A percentile compares a stretch with the other conserved stretches of the same genome.
phyloP scores from a whole-genome alignment of 2,113 vertebrate species.

The Corythoichthys haematopterus region DNA sequence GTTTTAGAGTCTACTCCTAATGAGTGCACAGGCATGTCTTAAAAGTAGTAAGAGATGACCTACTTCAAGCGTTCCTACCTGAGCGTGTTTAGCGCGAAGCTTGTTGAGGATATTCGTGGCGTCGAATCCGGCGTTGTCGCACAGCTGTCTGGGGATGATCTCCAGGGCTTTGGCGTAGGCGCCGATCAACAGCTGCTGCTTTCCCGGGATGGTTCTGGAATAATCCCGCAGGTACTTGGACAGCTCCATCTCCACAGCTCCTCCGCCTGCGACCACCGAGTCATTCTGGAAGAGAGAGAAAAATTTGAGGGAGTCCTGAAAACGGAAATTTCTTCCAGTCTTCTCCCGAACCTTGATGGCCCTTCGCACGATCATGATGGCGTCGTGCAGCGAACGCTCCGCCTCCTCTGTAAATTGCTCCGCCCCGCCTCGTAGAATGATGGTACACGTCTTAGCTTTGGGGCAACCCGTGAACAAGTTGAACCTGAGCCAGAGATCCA shows the following conservation, averaged over 20 bases:
- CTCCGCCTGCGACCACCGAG: constrained; percentile 89
- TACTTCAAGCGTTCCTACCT: constrained; percentile 68
- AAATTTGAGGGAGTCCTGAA: background rate
- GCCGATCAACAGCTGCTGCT: constrained; percentile 94
- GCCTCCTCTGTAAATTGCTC: constrained; percentile 99
- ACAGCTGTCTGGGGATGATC: constrained; percentile 94
- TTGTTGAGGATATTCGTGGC: constrained; percentile 99
- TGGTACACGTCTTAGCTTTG: constrained; percentile 91
- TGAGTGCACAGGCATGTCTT: no score
- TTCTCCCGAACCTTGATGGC: constrained; percentile 84
- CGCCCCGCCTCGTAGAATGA: constrained; percentile 89
- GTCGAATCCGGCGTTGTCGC: constrained; percentile 97
- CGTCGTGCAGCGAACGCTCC: constrained; percentile 91
- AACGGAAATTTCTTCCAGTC: background rate
- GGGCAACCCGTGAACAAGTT: constrained; percentile 96
- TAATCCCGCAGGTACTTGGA: constrained; percentile 92
- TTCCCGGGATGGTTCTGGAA: constrained; percentile 94
- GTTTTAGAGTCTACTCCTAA: no score
- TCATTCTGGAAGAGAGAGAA: constrained; percentile 76
- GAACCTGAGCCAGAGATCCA: constrained; percentile 71
- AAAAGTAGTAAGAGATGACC: no score
- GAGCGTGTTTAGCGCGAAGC: constrained; percentile 91
- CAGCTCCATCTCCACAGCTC: constrained; percentile 97
- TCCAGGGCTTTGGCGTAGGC: constrained; percentile 95
- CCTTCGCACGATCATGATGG: constrained; percentile 97